Conservation (phyloP, 2,888 invertebrate species). For the Scaptomyza cyrtandrae region DNA sequence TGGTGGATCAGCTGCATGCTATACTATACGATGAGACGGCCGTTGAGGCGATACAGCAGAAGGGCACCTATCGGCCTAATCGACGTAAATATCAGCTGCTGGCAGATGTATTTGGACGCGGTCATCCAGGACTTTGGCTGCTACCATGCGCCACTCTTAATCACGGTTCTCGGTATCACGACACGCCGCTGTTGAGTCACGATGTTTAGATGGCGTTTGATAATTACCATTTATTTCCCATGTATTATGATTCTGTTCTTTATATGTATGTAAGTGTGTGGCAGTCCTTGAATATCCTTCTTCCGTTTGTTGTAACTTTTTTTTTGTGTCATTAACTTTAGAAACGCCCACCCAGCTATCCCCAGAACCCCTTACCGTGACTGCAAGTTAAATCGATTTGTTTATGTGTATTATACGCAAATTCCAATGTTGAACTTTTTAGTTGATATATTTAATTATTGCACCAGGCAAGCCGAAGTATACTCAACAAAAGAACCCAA, state of each 20-base stretch:
- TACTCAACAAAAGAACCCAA: constrained; percentile 51
- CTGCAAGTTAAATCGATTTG: constrained; percentile 19
- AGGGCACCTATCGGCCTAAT: constrained; percentile 88
- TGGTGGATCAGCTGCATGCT: constrained; percentile 93
- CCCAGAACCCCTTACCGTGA: constrained; percentile 12
- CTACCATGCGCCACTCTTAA: constrained; percentile 88
- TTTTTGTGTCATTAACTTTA: constrained; percentile 9
- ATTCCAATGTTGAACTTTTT: constrained; percentile 51
- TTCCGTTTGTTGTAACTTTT: constrained; percentile 4
- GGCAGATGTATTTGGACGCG: constrained; percentile 91
- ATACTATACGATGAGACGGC: constrained; percentile 94
- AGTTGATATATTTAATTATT: constrained; percentile 48
- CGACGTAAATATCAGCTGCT: constrained; percentile 88
- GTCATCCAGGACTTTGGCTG: constrained; percentile 90
- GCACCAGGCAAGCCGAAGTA: constrained; percentile 32
- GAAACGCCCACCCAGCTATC: constrained; percentile 25
- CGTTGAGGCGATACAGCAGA: constrained; percentile 90
- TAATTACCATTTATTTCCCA: constrained; percentile 27
- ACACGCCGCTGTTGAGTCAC: constrained; percentile 83
- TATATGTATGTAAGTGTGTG: constrained; percentile 1
- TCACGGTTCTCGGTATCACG: constrained; percentile 81
- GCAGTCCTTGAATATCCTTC: neutral
- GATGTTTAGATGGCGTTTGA: constrained; percentile 78
- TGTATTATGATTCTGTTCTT: constrained; percentile 32
- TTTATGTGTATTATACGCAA: constrained; percentile 57